Conservation (phyloP, 2,888 invertebrate genomes). For the Muschampia plurimacula region DNA sequence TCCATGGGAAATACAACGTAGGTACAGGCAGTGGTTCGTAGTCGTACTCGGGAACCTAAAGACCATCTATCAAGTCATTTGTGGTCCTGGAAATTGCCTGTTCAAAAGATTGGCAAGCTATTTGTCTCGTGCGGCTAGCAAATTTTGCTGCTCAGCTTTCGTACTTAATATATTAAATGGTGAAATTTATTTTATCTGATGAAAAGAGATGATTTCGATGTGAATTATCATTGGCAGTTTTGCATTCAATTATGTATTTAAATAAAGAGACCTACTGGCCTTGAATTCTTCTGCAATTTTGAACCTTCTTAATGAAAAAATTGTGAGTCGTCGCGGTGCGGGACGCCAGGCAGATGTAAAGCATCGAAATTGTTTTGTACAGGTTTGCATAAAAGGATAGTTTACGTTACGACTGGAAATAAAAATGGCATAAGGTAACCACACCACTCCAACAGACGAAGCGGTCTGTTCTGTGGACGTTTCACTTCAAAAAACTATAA, state of each 20-base stretch:
- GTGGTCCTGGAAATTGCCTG: not conserved
- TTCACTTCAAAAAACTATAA: too few relatives aligned
- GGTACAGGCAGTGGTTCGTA: not conserved
- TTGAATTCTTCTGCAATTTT: too few relatives aligned
- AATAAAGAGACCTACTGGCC: not conserved
- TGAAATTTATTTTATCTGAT: not conserved
- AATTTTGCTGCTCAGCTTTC: not conserved
- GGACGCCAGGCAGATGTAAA: too few relatives aligned
- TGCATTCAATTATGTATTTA: not conserved
- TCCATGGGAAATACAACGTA: not conserved
- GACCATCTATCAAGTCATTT: constrained; percentile 13
- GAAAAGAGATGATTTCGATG: not conserved
- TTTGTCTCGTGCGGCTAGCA: not conserved
- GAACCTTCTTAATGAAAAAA: too few relatives aligned
- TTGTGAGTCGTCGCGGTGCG: too few relatives aligned
- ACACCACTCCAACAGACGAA: too few relatives aligned
- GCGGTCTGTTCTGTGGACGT: too few relatives aligned
- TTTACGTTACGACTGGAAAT: too few relatives aligned
- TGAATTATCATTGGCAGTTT: not conserved
- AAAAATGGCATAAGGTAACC: too few relatives aligned
- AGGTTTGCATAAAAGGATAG: too few relatives aligned
- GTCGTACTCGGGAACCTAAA: not conserved
- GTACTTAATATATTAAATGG: not conserved
- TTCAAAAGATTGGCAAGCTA: constrained; percentile 8
- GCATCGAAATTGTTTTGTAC: too few relatives aligned